Conservation (phyloP, 2,888 invertebrate species). For the Platycheirus albimanus region DNA sequence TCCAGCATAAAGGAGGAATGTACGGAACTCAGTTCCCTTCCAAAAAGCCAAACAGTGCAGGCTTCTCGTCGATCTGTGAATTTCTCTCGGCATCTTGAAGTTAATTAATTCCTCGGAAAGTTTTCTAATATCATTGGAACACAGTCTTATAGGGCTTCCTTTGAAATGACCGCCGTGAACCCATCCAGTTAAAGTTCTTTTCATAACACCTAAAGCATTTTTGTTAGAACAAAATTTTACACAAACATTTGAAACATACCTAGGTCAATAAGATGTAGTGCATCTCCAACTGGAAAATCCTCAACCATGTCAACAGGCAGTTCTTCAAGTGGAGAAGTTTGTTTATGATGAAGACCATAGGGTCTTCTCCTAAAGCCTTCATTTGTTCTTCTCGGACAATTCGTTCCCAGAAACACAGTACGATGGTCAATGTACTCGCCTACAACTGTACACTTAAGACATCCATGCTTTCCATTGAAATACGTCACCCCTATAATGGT, state of each 20-base stretch:
- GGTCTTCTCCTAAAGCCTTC: neutral
- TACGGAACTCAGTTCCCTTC: conserved; percentile 1
- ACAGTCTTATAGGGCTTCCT: neutral
- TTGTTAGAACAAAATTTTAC: neutral
- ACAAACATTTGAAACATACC: conserved; percentile 12
- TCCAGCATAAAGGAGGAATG: neutral
- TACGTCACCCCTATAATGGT: too few relatives aligned
- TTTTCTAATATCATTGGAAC: neutral
- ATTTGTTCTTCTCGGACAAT: conserved; percentile 7
- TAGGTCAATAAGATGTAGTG: too few relatives aligned
- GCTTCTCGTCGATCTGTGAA: neutral
- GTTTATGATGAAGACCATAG: conserved; percentile 25
- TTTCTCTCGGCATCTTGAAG: conserved; percentile 2
- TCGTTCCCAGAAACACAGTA: conserved; percentile 9
- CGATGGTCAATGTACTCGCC: conserved; percentile 20
- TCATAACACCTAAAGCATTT: neutral
- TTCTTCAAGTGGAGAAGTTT: conserved; percentile 10
- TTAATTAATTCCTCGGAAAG: neutral
- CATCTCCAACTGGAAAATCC: conserved; percentile 19
- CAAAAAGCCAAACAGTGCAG: conserved; percentile 13
- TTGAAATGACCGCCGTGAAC: conserved; percentile 5
- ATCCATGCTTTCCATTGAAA: too few relatives aligned
- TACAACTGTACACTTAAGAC: too few relatives aligned
- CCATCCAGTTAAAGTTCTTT: conserved; percentile 7
- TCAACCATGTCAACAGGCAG: conserved; percentile 31